Evolutionary conservation across 2,888 invertebrate species (phyloP).

Genomic region (Tetranychus truncatus): DNA sequence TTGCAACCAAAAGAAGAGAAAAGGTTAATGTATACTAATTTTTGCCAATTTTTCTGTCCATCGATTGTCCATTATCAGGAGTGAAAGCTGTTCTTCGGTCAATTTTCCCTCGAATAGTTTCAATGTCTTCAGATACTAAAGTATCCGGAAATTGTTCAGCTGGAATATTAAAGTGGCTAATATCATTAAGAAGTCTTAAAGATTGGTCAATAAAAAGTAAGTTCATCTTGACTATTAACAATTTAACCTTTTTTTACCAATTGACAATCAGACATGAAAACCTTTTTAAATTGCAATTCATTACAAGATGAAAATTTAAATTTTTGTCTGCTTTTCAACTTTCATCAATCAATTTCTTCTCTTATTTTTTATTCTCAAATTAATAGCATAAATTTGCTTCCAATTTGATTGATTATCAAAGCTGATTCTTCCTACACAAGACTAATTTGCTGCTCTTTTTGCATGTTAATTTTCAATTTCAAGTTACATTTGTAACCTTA

Average conservation of each 20-base stretch:
- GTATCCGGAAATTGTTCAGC: constrained; percentile 24
- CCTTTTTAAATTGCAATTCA: neutral
- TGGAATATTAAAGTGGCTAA: constrained; percentile 22
- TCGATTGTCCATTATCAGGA: constrained; percentile 13
- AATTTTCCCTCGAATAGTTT: constrained; percentile 21
- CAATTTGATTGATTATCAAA: neutral
- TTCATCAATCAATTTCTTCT: neutral
- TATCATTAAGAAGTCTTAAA: constrained; percentile 20
- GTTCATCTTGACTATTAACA: constrained; percentile 1
- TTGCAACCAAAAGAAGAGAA: no score
- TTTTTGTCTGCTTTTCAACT: neutral
- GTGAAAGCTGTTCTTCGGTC: constrained; percentile 15
- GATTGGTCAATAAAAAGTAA: constrained; percentile 23
- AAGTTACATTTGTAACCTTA: no score
- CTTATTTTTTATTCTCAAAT: neutral
- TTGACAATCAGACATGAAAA: neutral
- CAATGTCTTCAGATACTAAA: constrained; percentile 22
- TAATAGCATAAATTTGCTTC: neutral
- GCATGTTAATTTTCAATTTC: no score
- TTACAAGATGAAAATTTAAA: neutral
- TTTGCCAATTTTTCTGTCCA: neutral
- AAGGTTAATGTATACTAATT: neutral
- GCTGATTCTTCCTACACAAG: no score
- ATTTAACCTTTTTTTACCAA: neutral
- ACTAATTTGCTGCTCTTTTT: no score